Conservation (phyloP, 2,113 vertebrate genomes). For the Catharus bicknelli region DNA sequence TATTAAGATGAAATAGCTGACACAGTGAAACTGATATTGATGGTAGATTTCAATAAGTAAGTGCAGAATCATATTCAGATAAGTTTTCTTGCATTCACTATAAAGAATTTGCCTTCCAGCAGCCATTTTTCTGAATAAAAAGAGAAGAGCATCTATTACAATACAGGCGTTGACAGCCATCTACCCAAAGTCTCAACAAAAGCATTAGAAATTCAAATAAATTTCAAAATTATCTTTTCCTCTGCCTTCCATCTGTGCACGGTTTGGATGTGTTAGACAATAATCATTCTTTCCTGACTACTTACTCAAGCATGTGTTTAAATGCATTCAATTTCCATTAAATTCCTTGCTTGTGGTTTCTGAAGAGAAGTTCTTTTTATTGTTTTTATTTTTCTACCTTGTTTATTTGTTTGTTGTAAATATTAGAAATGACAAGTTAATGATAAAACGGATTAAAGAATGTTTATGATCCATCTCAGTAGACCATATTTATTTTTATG, state of each 20-base stretch:
- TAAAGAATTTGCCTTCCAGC: background rate
- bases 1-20: background rate
- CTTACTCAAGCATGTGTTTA: background rate
- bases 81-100: background rate
- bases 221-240: background rate
- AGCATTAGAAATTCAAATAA: background rate
- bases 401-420: background rate
- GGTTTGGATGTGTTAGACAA: background rate
- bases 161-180: background rate
- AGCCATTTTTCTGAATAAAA: background rate
- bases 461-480: background rate
- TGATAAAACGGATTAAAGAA: background rate
- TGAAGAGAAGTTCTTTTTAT: background rate
- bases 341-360: background rate
- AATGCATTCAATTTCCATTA: background rate
- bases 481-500: background rate
- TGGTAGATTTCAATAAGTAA: background rate
- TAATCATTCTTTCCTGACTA: background rate
- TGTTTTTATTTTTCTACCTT: background rate
- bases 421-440: background rate
- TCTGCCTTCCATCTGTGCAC: background rate
- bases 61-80: background rate
- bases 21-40: background rate
- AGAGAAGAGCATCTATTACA: background rate
- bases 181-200: background rate